A percentile compares a stretch with the other conserved stretches of the same genome.
phyloP scores from a whole-genome alignment of 1,140 invertebrate genomes.

The Brachystomella parvula region DNA sequence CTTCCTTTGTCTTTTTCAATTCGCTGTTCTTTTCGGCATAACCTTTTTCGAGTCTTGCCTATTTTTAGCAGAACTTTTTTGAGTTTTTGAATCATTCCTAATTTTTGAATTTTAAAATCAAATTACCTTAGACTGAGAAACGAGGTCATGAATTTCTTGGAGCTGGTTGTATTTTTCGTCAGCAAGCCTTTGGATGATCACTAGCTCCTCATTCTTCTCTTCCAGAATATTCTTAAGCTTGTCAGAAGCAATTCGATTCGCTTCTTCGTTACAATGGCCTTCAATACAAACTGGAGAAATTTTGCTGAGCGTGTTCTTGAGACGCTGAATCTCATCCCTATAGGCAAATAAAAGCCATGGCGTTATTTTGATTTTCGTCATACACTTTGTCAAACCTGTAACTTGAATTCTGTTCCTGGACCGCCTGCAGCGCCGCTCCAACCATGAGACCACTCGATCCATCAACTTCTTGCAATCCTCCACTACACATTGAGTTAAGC shows the following conservation, averaged over 20 bases:
- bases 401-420: constrained; percentile 26
- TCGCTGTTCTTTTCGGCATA: constrained; percentile 15
- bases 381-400: constrained; percentile 13
- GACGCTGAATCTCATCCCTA: not conserved
- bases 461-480: constrained; percentile 7
- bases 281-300: not conserved
- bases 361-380: not conserved
- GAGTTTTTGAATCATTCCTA: not conserved
- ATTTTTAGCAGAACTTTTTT: too few species aligned
- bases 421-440: constrained; percentile 21
- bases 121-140: constrained; percentile 9
- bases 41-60: constrained; percentile 7
- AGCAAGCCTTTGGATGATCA: not conserved
- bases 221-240: constrained; percentile 4
- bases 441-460: constrained; percentile 10
- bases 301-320: not conserved
- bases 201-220: not conserved
- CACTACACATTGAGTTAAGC: constrained; percentile 11
- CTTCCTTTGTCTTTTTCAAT: constrained; percentile 6
- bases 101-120: not conserved
- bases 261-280: not conserved
- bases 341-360: not conserved
- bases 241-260: not conserved
- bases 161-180: constrained; percentile 4
- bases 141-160: not conserved